Percentiles rank a stretch among this genome's conserved stretches.
phyloP scores from a whole-genome alignment of 2,797 vertebrate species.

The Euphonia xanthogaster region DNA sequence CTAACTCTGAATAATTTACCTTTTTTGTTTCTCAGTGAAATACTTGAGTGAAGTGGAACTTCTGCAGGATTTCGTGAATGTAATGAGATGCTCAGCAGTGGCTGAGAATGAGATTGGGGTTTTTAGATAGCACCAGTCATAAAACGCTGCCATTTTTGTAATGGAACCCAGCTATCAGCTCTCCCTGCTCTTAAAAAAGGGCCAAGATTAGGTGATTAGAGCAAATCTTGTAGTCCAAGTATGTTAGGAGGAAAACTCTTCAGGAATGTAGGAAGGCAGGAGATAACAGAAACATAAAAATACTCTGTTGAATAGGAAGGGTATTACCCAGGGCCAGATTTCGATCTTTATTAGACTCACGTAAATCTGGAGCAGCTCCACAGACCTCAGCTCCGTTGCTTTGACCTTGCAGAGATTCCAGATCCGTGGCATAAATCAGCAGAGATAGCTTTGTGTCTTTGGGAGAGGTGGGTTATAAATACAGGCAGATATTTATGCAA shows the following conservation, averaged over 20 bases:
- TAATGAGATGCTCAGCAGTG: background rate
- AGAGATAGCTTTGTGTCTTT: constrained; percentile 15
- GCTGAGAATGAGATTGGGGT: background rate
- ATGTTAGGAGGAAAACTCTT: constrained; percentile 43
- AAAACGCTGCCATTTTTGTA: background rate
- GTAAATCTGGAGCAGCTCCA: constrained; percentile 60
- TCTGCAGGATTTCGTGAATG: background rate
- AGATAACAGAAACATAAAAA: constrained; percentile 58
- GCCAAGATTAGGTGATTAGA: constrained; percentile 26
- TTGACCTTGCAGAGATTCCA: constrained; percentile 46
- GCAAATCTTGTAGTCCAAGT: constrained; percentile 20
- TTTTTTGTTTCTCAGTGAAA: background rate
- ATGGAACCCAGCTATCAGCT: background rate
- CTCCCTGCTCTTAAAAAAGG: background rate
- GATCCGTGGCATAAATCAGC: constrained; percentile 16
- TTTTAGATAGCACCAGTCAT: background rate
- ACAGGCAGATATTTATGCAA: constrained; percentile 26
- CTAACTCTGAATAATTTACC: background rate
- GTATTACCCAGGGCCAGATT: constrained; percentile 39
- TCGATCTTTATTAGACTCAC: constrained; percentile 54
- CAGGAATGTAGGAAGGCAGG: constrained; percentile 41
- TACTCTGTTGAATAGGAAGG: constrained; percentile 23
- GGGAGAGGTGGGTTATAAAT: background rate
- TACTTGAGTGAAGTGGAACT: constrained; percentile 7
- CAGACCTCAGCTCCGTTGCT: constrained; percentile 36